These are phyloP conservation scores for Zaprionus lineosus DNA, from an alignment of 2,888 invertebrate species.

Conservation along the genomic window DNA sequence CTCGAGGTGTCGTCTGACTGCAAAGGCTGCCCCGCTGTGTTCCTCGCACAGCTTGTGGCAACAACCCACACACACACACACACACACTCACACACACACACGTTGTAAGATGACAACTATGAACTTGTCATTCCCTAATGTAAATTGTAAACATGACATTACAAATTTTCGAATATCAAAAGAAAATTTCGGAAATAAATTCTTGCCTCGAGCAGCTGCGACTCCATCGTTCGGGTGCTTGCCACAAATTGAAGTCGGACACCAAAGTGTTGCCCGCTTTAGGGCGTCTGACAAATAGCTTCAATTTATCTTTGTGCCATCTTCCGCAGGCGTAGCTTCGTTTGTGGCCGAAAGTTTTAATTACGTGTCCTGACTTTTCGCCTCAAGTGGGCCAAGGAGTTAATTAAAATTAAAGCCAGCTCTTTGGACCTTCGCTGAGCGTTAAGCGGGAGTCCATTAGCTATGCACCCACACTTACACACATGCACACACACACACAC, in stretches of 20 bases:
- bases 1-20: constrained; percentile 47
- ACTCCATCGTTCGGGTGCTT: neutral
- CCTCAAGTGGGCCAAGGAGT: constrained; percentile 10
- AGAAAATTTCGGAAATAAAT: constrained; percentile 9
- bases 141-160: constrained; percentile 22
- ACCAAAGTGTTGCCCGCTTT: neutral
- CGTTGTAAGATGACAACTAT: too few species aligned
- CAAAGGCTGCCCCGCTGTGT: constrained; percentile 25
- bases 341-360: neutral
- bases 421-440: neutral
- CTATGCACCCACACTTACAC: neutral
- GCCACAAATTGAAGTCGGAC: neutral
- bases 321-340: too few species aligned
- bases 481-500: constrained; percentile 1
- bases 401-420: constrained; percentile 2
- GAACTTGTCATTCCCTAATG: neutral
- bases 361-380: constrained; percentile 9
- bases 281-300: too few species aligned
- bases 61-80: constrained; percentile 24
- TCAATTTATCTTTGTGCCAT: too few species aligned
- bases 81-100: too few species aligned
- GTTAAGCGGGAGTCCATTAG: neutral
- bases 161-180: constrained; percentile 5
- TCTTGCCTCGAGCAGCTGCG: neutral
- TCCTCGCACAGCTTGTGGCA: constrained; percentile 29